Percentiles rank a stretch among this genome's conserved stretches.
phyloP scores from a whole-genome alignment of 2,888 invertebrate species.

The Catocala fraxini region DNA sequence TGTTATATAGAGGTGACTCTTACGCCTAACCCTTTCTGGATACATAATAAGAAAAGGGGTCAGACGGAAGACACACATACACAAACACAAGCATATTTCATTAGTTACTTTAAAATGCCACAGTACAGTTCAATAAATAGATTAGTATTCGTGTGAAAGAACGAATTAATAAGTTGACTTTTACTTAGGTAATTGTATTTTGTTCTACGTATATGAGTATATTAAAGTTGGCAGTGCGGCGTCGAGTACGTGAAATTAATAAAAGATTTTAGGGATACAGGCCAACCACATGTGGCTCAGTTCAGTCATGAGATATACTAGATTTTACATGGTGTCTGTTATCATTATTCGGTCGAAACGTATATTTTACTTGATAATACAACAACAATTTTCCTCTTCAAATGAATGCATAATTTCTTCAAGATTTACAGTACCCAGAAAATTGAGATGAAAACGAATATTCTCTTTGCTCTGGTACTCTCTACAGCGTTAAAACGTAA shows the following conservation, averaged over 20 bases:
- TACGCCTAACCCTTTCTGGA: too few relatives aligned
- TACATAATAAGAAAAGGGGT: too few relatives aligned
- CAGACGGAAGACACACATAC: too few relatives aligned
- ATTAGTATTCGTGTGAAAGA: neutral
- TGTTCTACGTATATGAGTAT: slow-evolving; percentile 10
- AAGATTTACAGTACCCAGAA: too few relatives aligned
- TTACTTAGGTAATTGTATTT: slow-evolving; percentile 3
- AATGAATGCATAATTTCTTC: too few relatives aligned
- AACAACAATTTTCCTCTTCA: neutral
- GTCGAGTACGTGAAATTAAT: slow-evolving; percentile 22
- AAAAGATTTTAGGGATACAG: slow-evolving; percentile 9
- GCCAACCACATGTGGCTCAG: slow-evolving; percentile 6
- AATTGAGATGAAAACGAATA: too few relatives aligned
- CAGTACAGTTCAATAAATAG: neutral
- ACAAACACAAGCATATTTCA: too few relatives aligned
- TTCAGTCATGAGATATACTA: slow-evolving; percentile 3
- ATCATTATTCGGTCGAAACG: neutral
- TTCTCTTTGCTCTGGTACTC: neutral
- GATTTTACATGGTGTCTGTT: neutral
- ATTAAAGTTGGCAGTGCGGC: slow-evolving; percentile 7
- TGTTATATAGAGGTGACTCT: too few relatives aligned
- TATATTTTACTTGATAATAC: neutral
- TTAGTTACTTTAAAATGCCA: too few relatives aligned
- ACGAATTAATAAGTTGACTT: slow-evolving; percentile 7
- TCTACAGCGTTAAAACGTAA: slow-evolving; percentile 16